These are phyloP conservation scores for Macrosoma leucophasiata DNA, from an alignment of 2,888 invertebrate species.

Conservation along the genomic window DNA sequence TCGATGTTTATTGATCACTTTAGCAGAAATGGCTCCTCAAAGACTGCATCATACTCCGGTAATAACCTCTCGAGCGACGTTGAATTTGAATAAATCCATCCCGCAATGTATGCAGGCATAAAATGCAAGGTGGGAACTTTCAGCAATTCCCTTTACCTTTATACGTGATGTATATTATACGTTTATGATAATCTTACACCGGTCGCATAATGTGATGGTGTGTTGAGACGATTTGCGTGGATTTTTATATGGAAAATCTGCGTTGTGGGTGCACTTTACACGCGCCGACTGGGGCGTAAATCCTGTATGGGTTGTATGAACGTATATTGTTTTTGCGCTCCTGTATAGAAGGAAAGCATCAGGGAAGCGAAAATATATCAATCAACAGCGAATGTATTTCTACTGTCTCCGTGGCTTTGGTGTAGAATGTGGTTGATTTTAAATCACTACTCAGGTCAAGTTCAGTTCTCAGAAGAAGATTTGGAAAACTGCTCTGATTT, in stretches of 20 bases:
- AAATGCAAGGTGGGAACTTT: constrained; percentile 28
- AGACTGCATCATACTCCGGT: no score
- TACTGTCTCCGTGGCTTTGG: no score
- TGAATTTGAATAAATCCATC: constrained; percentile 27
- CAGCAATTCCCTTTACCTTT: constrained; percentile 31
- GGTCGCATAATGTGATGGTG: constrained; percentile 66
- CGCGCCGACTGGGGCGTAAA: constrained; percentile 23
- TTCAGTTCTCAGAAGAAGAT: no score
- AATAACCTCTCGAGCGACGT: no score
- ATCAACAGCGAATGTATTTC: no score
- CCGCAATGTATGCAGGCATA: constrained; percentile 27
- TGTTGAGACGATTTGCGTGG: constrained; percentile 41
- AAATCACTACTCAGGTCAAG: no score
- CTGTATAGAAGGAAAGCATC: no score
- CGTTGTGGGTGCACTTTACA: constrained; percentile 47
- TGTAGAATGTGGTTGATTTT: no score
- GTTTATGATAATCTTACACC: constrained; percentile 64
- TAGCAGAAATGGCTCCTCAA: no score
- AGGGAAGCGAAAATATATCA: no score
- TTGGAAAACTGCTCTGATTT: no score
- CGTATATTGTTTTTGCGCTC: constrained; percentile 27
- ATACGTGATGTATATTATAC: constrained; percentile 40
- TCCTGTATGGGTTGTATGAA: constrained; percentile 14
- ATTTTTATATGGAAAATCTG: constrained; percentile 53
- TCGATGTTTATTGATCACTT: no score